phyloP scores from a whole-genome alignment of 2,888 invertebrate species.

The Lepidocyrtoides sp. region DNA sequence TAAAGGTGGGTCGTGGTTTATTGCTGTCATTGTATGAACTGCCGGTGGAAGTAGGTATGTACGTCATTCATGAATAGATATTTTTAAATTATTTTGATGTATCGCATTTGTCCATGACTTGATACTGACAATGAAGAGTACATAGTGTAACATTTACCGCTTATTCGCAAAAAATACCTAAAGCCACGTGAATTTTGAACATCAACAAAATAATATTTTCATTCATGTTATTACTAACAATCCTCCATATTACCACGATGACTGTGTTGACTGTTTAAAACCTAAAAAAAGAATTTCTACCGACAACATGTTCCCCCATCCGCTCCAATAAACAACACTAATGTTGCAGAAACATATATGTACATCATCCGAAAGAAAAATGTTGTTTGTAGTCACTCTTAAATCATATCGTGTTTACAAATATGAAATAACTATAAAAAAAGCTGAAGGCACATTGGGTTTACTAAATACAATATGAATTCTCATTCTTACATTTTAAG shows the following conservation, averaged over 20 bases:
- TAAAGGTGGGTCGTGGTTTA: background rate
- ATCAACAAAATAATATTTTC: constrained; percentile 17
- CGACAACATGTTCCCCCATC: background rate
- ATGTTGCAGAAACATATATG: background rate
- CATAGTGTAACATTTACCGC: background rate
- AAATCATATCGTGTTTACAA: constrained; percentile 45
- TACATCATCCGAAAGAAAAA: background rate
- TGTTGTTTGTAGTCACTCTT: constrained; percentile 25
- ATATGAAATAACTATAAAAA: constrained; percentile 20
- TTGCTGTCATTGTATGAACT: background rate
- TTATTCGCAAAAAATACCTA: background rate
- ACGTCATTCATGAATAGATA: too few species aligned
- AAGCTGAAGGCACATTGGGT: background rate
- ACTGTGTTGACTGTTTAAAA: background rate
- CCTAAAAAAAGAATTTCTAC: background rate
- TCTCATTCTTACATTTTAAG: background rate
- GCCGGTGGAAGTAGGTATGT: background rate
- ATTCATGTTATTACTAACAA: background rate
- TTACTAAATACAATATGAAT: background rate
- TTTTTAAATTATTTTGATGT: background rate
- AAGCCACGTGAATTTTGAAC: background rate
- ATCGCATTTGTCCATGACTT: background rate
- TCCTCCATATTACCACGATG: background rate
- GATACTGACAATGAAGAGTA: constrained; percentile 14
- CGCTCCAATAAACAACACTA: background rate